Conservation (phyloP, 2,888 invertebrate species). For the Nemurella pictetii region DNA sequence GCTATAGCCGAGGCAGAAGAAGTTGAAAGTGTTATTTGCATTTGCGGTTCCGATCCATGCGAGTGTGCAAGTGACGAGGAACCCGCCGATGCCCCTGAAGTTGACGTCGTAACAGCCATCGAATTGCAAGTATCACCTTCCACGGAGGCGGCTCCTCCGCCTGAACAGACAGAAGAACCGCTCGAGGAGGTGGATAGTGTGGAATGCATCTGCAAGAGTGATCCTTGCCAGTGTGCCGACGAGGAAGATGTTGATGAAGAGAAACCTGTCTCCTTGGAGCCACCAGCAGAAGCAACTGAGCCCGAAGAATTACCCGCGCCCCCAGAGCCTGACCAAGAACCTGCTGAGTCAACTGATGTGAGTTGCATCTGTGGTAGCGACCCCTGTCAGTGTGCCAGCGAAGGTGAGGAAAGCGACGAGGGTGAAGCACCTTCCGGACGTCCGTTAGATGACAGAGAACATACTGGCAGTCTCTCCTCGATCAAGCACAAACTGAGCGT, state of each 20-base stretch:
- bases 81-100: not conserved
- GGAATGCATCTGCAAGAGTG: not conserved
- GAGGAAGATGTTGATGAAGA: not conserved
- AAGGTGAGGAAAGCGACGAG: not conserved
- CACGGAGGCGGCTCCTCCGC: not conserved
- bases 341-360: not conserved
- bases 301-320: too few relatives aligned
- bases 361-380: not conserved
- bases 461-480: not conserved
- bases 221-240: not conserved
- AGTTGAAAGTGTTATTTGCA: not conserved
- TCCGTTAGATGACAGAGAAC: not conserved
- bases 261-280: not conserved
- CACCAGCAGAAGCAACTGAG: not conserved
- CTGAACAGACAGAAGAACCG: not conserved
- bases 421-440: not conserved
- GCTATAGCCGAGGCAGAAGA: not conserved
- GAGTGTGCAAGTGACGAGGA: not conserved
- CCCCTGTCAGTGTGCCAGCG: not conserved
- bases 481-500: conserved; percentile 1
- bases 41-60: not conserved
- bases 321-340: too few relatives aligned
- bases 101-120: not conserved
- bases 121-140: not conserved
- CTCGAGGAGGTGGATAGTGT: not conserved